Conservation (phyloP, 1,140 invertebrate species). For the Brachionus calyciflorus region DNA sequence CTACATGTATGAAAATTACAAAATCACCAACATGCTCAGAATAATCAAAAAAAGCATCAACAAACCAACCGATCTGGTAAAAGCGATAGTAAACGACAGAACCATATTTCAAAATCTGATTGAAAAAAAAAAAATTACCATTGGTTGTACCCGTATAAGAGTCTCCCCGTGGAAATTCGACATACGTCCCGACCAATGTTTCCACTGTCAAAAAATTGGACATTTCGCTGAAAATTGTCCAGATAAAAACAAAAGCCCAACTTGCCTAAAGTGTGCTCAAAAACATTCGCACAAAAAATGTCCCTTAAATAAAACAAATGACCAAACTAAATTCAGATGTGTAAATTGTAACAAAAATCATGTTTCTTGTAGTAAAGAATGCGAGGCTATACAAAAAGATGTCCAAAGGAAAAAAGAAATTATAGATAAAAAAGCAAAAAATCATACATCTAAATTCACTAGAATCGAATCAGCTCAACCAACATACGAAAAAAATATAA, state of each 20-base stretch:
- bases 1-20: constrained; percentile 3
- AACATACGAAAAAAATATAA: no score
- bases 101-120: neutral
- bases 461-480: no score
- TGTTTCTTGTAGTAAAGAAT: neutral
- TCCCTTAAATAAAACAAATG: neutral
- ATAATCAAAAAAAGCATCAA: constrained; percentile 25
- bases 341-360: neutral
- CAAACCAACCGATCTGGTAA: neutral
- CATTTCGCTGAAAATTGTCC: neutral
- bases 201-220: constrained; percentile 13
- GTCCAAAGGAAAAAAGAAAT: neutral
- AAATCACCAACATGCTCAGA: no score
- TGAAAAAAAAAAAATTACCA: neutral
- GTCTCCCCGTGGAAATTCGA: constrained; percentile 13
- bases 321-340: neutral
- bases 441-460: neutral
- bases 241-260: neutral
- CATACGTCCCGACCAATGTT: neutral
- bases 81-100: neutral
- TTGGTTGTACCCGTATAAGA: neutral
- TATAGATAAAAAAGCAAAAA: neutral
- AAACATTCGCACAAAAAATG: neutral
- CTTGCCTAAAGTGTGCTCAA: neutral
- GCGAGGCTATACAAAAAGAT: neutral